A percentile compares a stretch with the other conserved stretches of the same genome.
These are phyloP conservation scores for Pachyseris speciosa DNA, from an alignment of 64 coral and sea anemone species.

Conservation along the genomic window DNA sequence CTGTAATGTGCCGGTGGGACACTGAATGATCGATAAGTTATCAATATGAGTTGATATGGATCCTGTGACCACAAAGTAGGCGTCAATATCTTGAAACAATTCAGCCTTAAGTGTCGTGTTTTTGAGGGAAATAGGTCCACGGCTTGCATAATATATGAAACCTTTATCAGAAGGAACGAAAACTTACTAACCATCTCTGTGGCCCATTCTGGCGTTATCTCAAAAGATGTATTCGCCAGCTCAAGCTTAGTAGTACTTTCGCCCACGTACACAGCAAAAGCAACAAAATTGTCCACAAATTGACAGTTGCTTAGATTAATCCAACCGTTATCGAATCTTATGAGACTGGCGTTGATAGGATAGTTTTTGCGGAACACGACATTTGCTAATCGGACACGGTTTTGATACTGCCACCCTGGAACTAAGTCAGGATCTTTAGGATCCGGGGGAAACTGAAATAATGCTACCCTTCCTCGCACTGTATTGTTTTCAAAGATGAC, in stretches of 20 bases:
- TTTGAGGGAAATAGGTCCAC: not conserved
- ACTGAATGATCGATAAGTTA: constrained; percentile 10
- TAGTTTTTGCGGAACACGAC: not conserved
- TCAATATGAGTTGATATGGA: not conserved
- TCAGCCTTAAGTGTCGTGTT: not conserved
- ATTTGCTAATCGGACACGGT: not conserved
- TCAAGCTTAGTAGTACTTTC: not conserved
- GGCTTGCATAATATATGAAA: constrained; percentile 3
- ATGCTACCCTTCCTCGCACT: not conserved
- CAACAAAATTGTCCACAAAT: not conserved
- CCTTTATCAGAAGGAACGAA: not conserved
- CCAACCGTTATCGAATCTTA: not conserved
- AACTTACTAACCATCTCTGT: too few relatives aligned
- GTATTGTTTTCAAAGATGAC: not conserved
- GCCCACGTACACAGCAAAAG: not conserved
- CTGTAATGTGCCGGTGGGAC: not conserved
- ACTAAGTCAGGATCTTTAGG: not conserved
- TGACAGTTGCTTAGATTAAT: not conserved
- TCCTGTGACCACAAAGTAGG: not conserved
- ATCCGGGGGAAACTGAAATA: not conserved
- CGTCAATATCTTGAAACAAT: not conserved
- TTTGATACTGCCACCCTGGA: not conserved
- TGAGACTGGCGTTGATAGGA: not conserved
- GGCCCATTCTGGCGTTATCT: not conserved
- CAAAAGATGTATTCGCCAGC: not conserved